Conservation (phyloP, 2,888 invertebrate species). For the Tipula vernalis region DNA sequence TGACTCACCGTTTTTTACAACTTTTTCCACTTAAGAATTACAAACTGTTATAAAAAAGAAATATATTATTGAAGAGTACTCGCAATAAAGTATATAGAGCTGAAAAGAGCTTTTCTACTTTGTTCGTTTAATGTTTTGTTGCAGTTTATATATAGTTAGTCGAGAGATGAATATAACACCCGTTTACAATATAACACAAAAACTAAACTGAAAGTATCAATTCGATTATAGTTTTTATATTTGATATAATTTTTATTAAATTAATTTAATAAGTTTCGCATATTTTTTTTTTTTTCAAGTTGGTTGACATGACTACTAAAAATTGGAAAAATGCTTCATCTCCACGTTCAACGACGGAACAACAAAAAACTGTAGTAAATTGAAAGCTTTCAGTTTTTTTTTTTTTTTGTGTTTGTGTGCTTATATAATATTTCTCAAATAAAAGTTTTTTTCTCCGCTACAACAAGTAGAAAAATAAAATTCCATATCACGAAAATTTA, state of each 20-base stretch:
- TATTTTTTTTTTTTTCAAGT: background rate
- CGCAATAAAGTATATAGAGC: background rate
- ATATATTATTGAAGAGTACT: background rate
- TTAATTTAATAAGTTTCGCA: background rate
- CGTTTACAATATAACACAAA: background rate
- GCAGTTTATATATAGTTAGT: background rate
- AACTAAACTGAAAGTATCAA: background rate
- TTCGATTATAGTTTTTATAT: background rate
- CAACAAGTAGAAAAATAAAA: background rate
- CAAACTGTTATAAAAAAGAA: background rate
- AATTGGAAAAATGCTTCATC: background rate
- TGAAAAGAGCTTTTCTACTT: background rate
- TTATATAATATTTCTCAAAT: background rate
- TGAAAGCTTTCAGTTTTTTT: background rate
- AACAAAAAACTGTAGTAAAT: background rate
- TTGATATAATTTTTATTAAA: background rate
- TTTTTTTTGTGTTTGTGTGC: background rate
- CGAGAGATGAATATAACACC: background rate
- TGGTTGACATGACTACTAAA: background rate
- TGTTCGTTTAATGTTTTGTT: background rate
- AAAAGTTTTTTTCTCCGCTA: background rate
- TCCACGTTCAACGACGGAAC: no score
- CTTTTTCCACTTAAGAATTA: background rate
- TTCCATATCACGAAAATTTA: background rate
- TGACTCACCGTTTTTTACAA: background rate